A percentile compares a stretch with the other conserved stretches of the same genome.
Evolutionary conservation across 2,888 invertebrate genomes (phyloP).

Genomic region (Callyntrura sp.): DNA sequence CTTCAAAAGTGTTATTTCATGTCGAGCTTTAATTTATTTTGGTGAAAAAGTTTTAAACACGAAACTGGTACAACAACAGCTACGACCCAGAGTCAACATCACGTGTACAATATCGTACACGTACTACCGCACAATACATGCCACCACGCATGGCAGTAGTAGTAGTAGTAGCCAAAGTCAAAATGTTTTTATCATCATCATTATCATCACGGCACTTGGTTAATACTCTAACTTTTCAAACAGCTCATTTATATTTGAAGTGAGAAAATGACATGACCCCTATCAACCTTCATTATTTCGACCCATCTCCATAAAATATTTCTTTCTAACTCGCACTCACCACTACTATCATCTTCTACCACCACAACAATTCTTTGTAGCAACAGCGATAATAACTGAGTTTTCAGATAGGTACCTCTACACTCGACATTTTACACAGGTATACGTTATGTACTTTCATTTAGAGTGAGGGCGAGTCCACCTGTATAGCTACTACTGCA

Average conservation of each 20-base stretch:
- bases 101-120: too few species aligned
- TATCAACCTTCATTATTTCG: slow-evolving; percentile 56
- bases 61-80: not conserved
- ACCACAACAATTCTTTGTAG: not conserved
- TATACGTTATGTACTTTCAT: not conserved
- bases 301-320: slow-evolving; percentile 55
- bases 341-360: not conserved
- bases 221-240: slow-evolving; percentile 24
- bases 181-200: not conserved
- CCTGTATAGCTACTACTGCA: not conserved
- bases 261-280: slow-evolving; percentile 64
- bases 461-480: slow-evolving; percentile 46
- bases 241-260: slow-evolving; percentile 58
- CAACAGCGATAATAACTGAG: not conserved
- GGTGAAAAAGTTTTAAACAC: not conserved
- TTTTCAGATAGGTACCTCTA: not conserved
- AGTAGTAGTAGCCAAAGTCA: not conserved
- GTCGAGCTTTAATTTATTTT: not conserved
- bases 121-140: too few species aligned
- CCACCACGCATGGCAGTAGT: not conserved
- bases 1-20: slow-evolving; percentile 4
- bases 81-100: too few species aligned
- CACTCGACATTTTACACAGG: too few species aligned
- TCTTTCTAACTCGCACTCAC: slow-evolving; percentile 17
- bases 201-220: not conserved